Percentiles rank a stretch among this genome's conserved stretches.
Conservation (phyloP, 2,888 invertebrate species). For the Gastracanthus pulcherrimus region DNA sequence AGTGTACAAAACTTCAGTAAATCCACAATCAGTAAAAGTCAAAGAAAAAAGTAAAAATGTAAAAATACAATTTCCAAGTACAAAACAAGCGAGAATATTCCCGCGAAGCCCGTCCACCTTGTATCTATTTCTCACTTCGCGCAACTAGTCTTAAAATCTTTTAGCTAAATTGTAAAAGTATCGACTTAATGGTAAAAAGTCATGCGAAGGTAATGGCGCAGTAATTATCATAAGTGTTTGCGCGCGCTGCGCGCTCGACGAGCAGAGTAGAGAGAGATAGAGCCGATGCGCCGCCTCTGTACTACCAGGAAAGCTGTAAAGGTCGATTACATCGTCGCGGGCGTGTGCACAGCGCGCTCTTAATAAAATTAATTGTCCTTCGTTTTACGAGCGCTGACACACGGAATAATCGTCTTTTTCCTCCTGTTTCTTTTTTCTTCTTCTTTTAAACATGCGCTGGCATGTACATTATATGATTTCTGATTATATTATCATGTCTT, state of each 20-base stretch:
- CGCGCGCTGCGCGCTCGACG: constrained; percentile 15
- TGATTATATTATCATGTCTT: too few species aligned
- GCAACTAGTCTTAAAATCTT: constrained; percentile 23
- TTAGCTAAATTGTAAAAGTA: constrained; percentile 54
- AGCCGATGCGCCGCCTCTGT: background rate
- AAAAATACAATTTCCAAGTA: background rate
- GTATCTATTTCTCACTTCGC: background rate
- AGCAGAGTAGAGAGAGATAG: background rate
- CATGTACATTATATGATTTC: too few species aligned
- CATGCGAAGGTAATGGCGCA: constrained; percentile 70
- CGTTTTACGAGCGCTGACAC: constrained; percentile 43
- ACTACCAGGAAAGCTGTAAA: constrained; percentile 43
- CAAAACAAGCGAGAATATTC: background rate
- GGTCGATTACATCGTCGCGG: constrained; percentile 51
- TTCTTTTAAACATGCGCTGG: background rate
- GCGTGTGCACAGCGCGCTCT: constrained; percentile 28
- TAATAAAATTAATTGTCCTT: constrained; percentile 53
- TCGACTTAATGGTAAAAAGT: constrained; percentile 65
- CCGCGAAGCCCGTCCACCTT: constrained; percentile 25
- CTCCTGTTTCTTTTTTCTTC: background rate
- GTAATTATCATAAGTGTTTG: constrained; percentile 71
- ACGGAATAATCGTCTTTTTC: constrained; percentile 12
- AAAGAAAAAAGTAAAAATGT: too few species aligned
- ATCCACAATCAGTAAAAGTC: too few species aligned
- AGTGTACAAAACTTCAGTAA: too few species aligned